Percentiles rank a stretch among this genome's conserved stretches.
Evolutionary conservation across 2,113 vertebrate species (phyloP).

Genomic region (Suncus etruscus): DNA sequence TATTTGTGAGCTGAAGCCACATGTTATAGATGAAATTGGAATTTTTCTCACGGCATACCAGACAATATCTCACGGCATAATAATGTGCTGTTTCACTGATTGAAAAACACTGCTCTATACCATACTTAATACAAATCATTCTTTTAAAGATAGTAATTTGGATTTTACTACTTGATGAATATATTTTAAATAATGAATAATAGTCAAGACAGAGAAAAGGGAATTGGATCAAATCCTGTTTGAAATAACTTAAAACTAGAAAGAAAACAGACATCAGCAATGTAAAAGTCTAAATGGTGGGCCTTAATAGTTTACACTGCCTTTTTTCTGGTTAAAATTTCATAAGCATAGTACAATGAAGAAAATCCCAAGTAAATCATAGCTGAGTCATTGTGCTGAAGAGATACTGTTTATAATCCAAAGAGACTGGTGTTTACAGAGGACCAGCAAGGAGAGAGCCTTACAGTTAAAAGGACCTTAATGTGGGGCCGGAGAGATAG

Average conservation of each 20-base stretch:
- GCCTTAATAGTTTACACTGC: background rate
- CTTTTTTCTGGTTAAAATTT: background rate
- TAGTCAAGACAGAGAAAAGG: background rate
- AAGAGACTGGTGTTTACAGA: background rate
- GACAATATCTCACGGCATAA: no score
- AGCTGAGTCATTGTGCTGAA: background rate
- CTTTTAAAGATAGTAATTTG: constrained; percentile 6
- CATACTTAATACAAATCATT: background rate
- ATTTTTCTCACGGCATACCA: no score
- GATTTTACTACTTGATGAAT: background rate
- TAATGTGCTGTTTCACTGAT: no score
- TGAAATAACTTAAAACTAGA: constrained; percentile 24
- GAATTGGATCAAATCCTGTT: background rate
- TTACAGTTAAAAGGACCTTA: background rate
- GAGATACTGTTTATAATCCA: background rate
- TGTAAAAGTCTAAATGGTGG: background rate
- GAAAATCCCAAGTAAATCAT: background rate
- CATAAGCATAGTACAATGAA: background rate
- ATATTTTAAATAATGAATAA: constrained; percentile 14
- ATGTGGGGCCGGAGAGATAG: no score
- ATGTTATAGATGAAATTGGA: no score
- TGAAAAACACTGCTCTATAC: no score
- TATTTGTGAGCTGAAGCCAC: no score
- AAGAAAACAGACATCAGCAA: background rate
- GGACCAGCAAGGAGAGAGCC: background rate